Percentiles rank a stretch among this genome's conserved stretches.
Evolutionary conservation across 2,888 invertebrate species (phyloP).

Genomic region (Acanthosepion pharaonis): DNA sequence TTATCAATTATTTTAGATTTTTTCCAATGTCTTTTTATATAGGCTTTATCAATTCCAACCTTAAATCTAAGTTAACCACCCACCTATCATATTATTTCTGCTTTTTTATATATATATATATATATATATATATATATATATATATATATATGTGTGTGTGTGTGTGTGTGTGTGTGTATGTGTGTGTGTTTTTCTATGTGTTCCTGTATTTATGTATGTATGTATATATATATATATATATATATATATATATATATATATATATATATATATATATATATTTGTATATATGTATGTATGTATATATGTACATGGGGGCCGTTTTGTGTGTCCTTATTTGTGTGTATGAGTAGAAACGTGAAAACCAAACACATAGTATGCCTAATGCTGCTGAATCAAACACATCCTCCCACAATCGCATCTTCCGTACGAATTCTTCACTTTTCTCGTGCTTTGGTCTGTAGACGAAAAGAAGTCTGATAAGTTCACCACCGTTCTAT

Average conservation of each 20-base stretch:
- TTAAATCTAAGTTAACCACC: no score
- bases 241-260: neutral
- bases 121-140: neutral
- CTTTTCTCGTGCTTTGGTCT: neutral
- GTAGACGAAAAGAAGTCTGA: neutral
- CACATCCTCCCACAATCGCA: neutral
- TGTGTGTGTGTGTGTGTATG: neutral
- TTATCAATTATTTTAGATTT: no score
- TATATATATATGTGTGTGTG: neutral
- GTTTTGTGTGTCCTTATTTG: neutral
- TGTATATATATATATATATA: neutral
- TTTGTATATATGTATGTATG: neutral
- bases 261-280: neutral
- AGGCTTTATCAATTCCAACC: no score
- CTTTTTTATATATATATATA: neutral
- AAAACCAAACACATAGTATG: neutral
- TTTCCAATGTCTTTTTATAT: no score
- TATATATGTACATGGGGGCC: neutral
- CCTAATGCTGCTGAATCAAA: neutral
- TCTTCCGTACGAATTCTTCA: neutral
- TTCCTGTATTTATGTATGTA: neutral
- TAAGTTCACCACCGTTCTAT: neutral
- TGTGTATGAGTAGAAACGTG: neutral
- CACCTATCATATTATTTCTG: no score
- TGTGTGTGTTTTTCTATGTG: no score